Base-by-base conservation (phyloP, 2,797 vertebrate genomes). In the Cirrhinus mrigala region DNA sequence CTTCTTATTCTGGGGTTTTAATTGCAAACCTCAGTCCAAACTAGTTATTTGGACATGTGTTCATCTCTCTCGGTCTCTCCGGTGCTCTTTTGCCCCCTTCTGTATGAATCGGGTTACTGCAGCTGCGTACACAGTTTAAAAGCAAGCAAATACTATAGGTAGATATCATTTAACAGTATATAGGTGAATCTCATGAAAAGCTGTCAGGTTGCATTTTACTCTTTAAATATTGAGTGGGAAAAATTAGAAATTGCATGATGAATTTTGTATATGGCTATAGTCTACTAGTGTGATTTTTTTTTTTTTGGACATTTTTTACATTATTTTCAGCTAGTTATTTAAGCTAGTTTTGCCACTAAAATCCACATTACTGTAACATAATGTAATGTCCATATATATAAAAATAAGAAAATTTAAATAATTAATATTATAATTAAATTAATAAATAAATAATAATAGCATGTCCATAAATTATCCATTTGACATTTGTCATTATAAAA, bases 1-100 rank as follows among this genome's bases (percentile, higher is more conserved):
- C 48, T 29, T 24, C 50, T 80, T 37, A 52, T 80, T 85, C 29
- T 37, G 68, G 27, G 44, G 9, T 60, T 79, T 82, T 73, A 85
- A 85, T 80, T 74, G 76, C 68, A 71, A 48, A 60, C 40, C 54
- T 80, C 77, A 79, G 40, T 73, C 12, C 27, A 52, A 79, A 85
- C 54, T 85, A 20, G 66, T 71, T 85, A 85, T 85, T 85, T 73
- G 44, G 33, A 56, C 44, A 50, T 50, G 40, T 54, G n/a, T 33
- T 24, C 16, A 33, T 16, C 20, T 6, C 14, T 37, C 46, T 75
- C 22, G 15, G 0, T 70, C 46, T 22, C 29, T 56, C 54, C 5
- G 27, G 54, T 16, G 66, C 50, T 52, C 22, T 64, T 79, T 76
- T 82, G 82, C 86, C 87, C 56, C 69, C 86, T 85, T 54, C 86